Evolutionary conservation across 1,140 invertebrate genomes (phyloP).

Genomic region (Euwallacea fornicatus): DNA sequence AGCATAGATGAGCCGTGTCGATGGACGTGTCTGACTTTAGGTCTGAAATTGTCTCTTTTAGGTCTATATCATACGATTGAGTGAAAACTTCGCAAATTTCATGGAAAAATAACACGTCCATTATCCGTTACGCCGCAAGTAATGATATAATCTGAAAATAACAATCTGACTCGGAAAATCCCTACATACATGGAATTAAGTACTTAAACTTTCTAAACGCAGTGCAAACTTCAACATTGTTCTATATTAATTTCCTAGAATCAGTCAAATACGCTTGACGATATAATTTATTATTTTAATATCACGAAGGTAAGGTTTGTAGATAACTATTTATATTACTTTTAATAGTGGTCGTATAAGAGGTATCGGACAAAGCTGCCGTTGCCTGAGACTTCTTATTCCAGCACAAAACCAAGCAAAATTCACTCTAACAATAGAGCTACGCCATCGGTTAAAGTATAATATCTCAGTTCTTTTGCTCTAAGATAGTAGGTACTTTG

Average conservation of each 20-base stretch:
- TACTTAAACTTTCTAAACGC: conserved; percentile 40
- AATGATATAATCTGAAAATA: conserved; percentile 35
- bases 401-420: conserved; percentile 16
- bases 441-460: conserved; percentile 43
- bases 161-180: conserved; percentile 9
- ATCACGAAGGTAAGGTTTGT: conserved; percentile 48
- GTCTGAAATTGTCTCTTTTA: too few relatives aligned
- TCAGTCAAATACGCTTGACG: conserved; percentile 51
- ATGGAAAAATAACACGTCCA: too few relatives aligned
- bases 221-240: conserved; percentile 45
- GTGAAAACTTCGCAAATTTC: not conserved
- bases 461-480: conserved; percentile 46
- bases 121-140: not conserved
- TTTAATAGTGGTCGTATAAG: conserved; percentile 5
- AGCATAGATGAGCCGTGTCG: too few relatives aligned
- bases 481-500: conserved; percentile 25
- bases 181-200: conserved; percentile 17
- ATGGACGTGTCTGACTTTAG: too few relatives aligned
- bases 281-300: conserved; percentile 46
- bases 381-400: conserved; percentile 9
- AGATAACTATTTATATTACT: conserved; percentile 33
- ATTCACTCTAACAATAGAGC: conserved; percentile 43
- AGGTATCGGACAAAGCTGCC: not conserved
- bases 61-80: too few relatives aligned
- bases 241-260: conserved; percentile 42